Evolutionary conservation across 2,888 invertebrate genomes (phyloP), one percentile per base, ranked within the genome.

Genomic region (Andrena trimmerana): DNA sequence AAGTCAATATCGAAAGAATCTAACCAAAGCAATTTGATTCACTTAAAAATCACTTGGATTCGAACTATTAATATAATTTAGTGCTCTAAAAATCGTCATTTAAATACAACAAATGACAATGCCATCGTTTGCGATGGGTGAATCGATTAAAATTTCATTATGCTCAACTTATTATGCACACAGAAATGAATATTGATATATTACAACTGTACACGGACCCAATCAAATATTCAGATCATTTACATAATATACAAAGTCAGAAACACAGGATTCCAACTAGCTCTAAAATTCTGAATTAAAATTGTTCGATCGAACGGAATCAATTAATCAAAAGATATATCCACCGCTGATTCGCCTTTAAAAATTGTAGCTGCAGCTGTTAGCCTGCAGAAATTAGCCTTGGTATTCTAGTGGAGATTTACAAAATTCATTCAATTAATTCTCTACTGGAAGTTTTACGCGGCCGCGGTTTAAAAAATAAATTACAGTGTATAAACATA

Each of bases 101-200:
- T 60, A 24, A 67, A 78, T 63, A 73, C 4, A 27, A 31, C 16
- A 57, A 68, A 10, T 65, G 59, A 69, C 29, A 67, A 50, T 24
- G 5, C 36, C 33, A 42, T 29, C 63, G 57, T 1, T 29, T 36
- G 16, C 20, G 24, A 68, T 57, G 54, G 65, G 4, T 52, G n/a
- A 68, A 10, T 60, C 27, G 13, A 57, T 65, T 33, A 33, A 50
- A 68, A n/a, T 13, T 33, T 24, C 10, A 8, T 73, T 42, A 7
- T 48, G 29, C 33, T 27, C 24, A 33, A 52, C n/a, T 24, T 67
- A 60, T 67, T 70, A 74, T 74, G 68, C 74, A 27, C 42, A 31
- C 54, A 68, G 33, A 68, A 3, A 63, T 74, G 36, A 65, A 16
- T 27, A 31, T n/a, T 63, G n/a, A 24, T 63, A 57, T 60, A 33